Evolutionary conservation across 2,888 invertebrate species (phyloP).

Genomic region (Cyrtodaria siliqua): DNA sequence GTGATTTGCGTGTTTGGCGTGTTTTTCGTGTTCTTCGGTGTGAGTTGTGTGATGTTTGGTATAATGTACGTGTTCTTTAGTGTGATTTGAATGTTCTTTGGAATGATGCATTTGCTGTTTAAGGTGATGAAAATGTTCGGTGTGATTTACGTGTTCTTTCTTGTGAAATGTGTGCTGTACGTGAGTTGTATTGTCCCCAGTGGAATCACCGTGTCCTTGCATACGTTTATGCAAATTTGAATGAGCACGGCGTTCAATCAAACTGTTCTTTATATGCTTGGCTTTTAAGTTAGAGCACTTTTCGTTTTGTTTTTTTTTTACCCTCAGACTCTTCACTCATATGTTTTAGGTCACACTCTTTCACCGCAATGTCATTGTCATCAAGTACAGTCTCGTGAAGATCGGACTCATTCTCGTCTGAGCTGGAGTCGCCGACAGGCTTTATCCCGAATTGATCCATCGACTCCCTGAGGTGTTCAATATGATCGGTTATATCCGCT

Average conservation of each 20-base stretch:
- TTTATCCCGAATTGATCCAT: slow-evolving; percentile 22
- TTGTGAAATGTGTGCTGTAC: too few species aligned
- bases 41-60: too few species aligned
- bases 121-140: too few species aligned
- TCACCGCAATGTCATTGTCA: neutral
- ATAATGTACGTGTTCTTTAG: too few species aligned
- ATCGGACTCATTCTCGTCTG: slow-evolving; percentile 3
- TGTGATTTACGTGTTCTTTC: too few species aligned
- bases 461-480: slow-evolving; percentile 20
- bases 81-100: too few species aligned
- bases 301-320: neutral
- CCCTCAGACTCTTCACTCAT: slow-evolving; percentile 8
- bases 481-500: slow-evolving; percentile 38
- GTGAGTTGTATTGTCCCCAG: too few species aligned
- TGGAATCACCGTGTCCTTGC: too few species aligned
- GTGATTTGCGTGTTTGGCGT: too few species aligned
- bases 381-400: neutral
- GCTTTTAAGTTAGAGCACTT: neutral
- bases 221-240: too few species aligned
- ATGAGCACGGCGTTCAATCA: neutral
- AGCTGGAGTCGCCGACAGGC: slow-evolving; percentile 31
- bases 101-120: too few species aligned
- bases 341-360: neutral
- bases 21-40: too few species aligned
- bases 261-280: neutral